These are phyloP conservation scores for Pedetes capensis DNA, from an alignment of 2,113 vertebrate genomes.

Conservation along the genomic window DNA sequence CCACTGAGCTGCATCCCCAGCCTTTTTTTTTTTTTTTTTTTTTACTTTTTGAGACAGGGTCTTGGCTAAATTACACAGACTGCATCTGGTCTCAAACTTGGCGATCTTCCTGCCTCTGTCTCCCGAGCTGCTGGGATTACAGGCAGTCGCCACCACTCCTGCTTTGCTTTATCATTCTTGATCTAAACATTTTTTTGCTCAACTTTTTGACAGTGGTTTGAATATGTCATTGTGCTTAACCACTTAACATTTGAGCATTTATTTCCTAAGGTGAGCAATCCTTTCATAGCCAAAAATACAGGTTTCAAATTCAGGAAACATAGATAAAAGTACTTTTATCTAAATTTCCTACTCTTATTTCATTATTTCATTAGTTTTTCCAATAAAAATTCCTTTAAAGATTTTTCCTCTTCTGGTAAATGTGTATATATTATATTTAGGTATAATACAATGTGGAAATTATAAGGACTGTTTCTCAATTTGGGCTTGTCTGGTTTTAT, in stretches of 20 bases:
- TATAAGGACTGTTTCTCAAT: neutral
- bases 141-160: neutral
- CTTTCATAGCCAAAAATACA: no score
- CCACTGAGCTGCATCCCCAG: neutral
- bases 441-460: neutral
- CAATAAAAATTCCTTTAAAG: neutral
- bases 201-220: no score
- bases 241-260: neutral
- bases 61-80: neutral
- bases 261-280: slow-evolving; percentile 8
- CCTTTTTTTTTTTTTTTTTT: neutral
- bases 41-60: neutral
- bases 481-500: neutral
- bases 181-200: no score
- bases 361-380: neutral
- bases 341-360: neutral
- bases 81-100: neutral
- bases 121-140: neutral
- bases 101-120: neutral
- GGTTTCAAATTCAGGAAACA: neutral
- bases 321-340: neutral
- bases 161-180: no score
- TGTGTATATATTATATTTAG: neutral
- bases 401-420: neutral
- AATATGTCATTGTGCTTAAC: no score